These are phyloP conservation scores for Cataglyphis rosenhaueri DNA, from an alignment of 2,888 invertebrate species.

Conservation along the genomic window DNA sequence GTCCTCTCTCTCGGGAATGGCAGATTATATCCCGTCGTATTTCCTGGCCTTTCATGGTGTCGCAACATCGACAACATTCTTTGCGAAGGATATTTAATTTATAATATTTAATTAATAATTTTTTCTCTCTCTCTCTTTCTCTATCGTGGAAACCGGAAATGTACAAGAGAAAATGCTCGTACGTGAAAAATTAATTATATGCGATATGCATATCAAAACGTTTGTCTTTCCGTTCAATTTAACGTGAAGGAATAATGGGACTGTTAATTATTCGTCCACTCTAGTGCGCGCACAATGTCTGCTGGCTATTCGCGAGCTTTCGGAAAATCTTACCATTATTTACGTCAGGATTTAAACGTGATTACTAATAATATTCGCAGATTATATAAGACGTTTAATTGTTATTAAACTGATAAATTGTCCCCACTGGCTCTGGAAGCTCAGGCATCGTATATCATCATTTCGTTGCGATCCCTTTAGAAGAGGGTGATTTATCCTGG, in stretches of 20 bases:
- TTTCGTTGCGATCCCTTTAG: constrained; percentile 18
- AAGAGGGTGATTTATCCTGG: constrained; percentile 29
- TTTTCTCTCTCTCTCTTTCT: neutral
- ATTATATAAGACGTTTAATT: neutral
- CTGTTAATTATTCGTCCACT: neutral
- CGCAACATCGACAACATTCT: neutral
- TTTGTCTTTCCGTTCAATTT: neutral
- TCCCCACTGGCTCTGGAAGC: neutral
- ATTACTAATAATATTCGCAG: neutral
- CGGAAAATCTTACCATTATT: neutral
- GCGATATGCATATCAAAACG: constrained; percentile 3
- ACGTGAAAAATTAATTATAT: neutral
- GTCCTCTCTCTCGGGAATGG: constrained; percentile 18
- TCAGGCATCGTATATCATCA: neutral
- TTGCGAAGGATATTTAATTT: no score
- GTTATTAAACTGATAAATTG: neutral
- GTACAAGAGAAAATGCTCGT: neutral
- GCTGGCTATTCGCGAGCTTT: neutral
- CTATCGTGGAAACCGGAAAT: neutral
- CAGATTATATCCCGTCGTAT: constrained; percentile 9
- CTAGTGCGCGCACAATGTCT: neutral
- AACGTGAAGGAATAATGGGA: neutral
- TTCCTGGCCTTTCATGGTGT: neutral
- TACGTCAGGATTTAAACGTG: neutral
- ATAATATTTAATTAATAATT: no score